phyloP scores from a whole-genome alignment of 2,113 vertebrate species.

The Notiomystis cincta region DNA sequence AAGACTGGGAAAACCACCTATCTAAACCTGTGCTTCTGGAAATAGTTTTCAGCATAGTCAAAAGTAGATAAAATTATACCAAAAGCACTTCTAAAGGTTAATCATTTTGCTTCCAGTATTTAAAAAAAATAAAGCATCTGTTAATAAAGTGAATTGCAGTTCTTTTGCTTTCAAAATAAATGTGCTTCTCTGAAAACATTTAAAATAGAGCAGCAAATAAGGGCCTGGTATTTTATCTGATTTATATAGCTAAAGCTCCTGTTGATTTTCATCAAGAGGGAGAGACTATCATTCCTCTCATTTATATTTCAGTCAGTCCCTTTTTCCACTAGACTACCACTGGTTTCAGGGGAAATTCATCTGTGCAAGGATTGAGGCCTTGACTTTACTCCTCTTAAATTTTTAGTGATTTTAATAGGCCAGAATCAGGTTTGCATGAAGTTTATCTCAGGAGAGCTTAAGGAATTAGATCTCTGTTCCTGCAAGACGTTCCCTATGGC shows the following conservation, averaged over 20 bases:
- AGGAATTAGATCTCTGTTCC: not conserved
- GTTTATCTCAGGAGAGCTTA: not conserved
- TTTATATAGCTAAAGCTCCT: not conserved
- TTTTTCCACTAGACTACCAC: not conserved
- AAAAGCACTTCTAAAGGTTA: slow-evolving; percentile 1
- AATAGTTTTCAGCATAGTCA: not conserved
- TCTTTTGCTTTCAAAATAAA: slow-evolving; percentile 15
- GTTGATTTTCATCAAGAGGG: not conserved
- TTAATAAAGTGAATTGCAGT: slow-evolving; percentile 27
- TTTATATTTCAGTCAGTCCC: not conserved
- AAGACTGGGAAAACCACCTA: not conserved
- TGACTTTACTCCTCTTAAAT: not conserved
- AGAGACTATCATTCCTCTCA: not conserved
- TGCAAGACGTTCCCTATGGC: not conserved
- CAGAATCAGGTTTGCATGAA: not conserved
- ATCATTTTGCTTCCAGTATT: not conserved
- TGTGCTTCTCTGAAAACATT: slow-evolving; percentile 31
- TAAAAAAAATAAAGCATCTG: not conserved
- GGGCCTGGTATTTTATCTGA: not conserved
- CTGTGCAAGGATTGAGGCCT: not conserved
- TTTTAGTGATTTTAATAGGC: not conserved
- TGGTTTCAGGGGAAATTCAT: not conserved
- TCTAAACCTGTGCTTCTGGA: slow-evolving; percentile 12
- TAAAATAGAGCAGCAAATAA: not conserved
- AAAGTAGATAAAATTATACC: not conserved